Evolutionary conservation across 2,797 vertebrate species (phyloP).

Genomic region (Anas georgica): DNA sequence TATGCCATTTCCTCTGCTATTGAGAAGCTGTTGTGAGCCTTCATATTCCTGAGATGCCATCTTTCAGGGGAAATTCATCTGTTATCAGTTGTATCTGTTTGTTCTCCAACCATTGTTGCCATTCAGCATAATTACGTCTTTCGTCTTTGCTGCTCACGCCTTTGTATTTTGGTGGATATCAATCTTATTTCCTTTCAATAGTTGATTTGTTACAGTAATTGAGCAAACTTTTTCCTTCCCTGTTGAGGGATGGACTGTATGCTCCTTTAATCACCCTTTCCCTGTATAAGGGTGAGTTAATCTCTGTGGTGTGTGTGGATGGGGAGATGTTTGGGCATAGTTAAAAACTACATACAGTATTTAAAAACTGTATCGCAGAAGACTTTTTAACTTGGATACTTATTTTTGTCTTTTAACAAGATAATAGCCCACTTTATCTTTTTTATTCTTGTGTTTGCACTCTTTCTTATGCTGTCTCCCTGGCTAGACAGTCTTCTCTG

Average conservation of each 20-base stretch:
- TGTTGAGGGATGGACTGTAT: neutral
- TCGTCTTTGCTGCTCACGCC: neutral
- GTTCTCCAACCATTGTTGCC: neutral
- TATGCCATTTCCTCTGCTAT: neutral
- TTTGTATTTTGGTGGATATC: constrained; percentile 2
- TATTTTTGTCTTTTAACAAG: neutral
- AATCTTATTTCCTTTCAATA: neutral
- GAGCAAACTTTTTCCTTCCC: neutral
- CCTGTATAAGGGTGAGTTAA: neutral
- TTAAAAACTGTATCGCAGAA: neutral
- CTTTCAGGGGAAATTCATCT: neutral
- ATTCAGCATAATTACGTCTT: neutral
- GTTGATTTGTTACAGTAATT: neutral
- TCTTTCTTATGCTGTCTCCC: neutral
- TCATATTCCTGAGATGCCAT: neutral
- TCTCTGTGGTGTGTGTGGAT: neutral
- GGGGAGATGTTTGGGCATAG: neutral
- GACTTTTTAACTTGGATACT: neutral
- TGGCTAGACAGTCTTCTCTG: neutral
- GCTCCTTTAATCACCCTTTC: neutral
- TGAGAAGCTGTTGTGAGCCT: neutral
- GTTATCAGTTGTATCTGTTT: neutral
- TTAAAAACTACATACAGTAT: rapidly evolving
- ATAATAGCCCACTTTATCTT: neutral
- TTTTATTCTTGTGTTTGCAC: neutral